Evolutionary conservation across 2,888 invertebrate species (phyloP).

Genomic region (Himalopsyche kuldschensis): DNA sequence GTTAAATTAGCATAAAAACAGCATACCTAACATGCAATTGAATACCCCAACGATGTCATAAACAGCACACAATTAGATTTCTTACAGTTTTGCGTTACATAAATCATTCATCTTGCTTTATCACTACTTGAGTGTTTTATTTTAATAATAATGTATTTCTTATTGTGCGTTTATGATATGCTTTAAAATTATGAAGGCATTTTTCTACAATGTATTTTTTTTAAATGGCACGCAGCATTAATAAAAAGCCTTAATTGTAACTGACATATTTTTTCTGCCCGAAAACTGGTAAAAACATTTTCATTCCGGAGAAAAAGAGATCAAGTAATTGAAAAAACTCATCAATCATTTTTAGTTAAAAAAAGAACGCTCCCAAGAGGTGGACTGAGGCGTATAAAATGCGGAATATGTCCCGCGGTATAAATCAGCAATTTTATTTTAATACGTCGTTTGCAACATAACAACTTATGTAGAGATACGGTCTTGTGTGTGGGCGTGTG

Average conservation of each 20-base stretch:
- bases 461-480: background rate
- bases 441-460: slow-evolving; percentile 18
- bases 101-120: too few relatives aligned
- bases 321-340: slow-evolving; percentile 26
- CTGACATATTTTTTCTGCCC: slow-evolving; percentile 18
- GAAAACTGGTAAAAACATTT: slow-evolving; percentile 13
- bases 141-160: too few relatives aligned
- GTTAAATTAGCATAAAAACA: too few relatives aligned
- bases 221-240: background rate
- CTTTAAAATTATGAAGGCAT: too few relatives aligned
- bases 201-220: background rate
- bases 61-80: too few relatives aligned
- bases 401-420: slow-evolving; percentile 29
- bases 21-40: too few relatives aligned
- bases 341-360: slow-evolving; percentile 31
- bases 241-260: slow-evolving; percentile 13
- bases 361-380: slow-evolving; percentile 21
- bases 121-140: too few relatives aligned
- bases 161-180: too few relatives aligned
- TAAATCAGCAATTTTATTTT: slow-evolving; percentile 34
- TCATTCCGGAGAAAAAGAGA: background rate
- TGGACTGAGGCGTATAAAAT: slow-evolving; percentile 4
- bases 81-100: too few relatives aligned
- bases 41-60: too few relatives aligned
- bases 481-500: background rate